Evolutionary conservation across 64 coral and sea anemone species (phyloP).

Genomic region (Platygyra sinensis): DNA sequence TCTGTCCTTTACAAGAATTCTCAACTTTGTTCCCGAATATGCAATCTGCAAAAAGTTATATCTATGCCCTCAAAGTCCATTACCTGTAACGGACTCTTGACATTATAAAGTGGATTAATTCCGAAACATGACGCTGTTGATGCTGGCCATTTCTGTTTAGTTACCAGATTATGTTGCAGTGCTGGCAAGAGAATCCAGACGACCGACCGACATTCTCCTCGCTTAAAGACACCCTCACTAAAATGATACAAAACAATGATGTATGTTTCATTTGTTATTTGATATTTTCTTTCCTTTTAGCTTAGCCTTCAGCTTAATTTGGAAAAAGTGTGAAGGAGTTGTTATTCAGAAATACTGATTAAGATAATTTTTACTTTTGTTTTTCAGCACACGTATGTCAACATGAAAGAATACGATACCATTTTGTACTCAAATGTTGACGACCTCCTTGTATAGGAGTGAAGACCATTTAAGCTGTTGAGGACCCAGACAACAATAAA

Average conservation of each 20-base stretch:
- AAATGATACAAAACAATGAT: slow-evolving; percentile 7
- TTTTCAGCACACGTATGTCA: background rate
- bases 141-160: background rate
- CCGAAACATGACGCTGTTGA: background rate
- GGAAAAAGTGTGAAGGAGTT: background rate
- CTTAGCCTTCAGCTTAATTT: too few species aligned
- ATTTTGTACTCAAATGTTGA: slow-evolving; percentile 9
- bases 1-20: too few species aligned
- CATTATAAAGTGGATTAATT: too few species aligned
- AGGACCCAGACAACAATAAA: background rate
- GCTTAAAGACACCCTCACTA: background rate
- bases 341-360: background rate
- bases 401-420: slow-evolving; percentile 28
- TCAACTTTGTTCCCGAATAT: too few species aligned
- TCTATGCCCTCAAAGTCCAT: too few species aligned
- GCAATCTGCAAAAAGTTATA: too few species aligned
- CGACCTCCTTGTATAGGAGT: slow-evolving; percentile 2
- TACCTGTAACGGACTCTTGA: too few species aligned
- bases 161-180: slow-evolving; percentile 7
- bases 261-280: background rate
- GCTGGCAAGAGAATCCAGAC: slow-evolving; percentile 19
- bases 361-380: background rate
- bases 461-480: background rate
- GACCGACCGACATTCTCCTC: slow-evolving; percentile 1
- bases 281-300: background rate